Evolutionary conservation across 92 coral and sea anemone species (phyloP).

Genomic region (Bergia puertoricense): DNA sequence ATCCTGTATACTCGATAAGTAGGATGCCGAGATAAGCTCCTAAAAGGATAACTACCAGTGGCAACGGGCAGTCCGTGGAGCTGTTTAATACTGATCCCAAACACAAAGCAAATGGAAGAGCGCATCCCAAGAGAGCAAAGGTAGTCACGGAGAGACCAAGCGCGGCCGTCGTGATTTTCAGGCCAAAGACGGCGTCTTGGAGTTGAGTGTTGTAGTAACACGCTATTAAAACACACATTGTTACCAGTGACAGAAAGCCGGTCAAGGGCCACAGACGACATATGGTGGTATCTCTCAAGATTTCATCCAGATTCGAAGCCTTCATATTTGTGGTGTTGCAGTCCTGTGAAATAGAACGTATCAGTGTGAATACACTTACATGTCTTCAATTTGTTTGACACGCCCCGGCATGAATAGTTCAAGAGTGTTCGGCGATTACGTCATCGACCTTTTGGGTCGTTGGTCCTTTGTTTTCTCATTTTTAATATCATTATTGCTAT

Average conservation of each 20-base stretch:
- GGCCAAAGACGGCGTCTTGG: not conserved
- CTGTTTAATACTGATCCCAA: not conserved
- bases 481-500: no score
- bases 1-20: slow-evolving; percentile 26
- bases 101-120: not conserved
- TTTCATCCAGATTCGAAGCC: not conserved
- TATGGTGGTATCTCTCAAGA: not conserved
- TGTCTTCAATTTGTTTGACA: no score
- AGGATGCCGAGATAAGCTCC: not conserved
- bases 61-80: not conserved
- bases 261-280: slow-evolving; percentile 1
- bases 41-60: not conserved
- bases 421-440: no score
- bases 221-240: slow-evolving; percentile 12
- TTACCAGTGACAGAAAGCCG: not conserved
- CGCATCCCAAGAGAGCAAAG: slow-evolving; percentile 15
- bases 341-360: not conserved
- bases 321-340: not conserved
- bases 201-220: not conserved
- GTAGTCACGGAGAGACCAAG: slow-evolving; percentile 23
- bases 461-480: no score
- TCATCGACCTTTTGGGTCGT: no score
- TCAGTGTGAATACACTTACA: not conserved
- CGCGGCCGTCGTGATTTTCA: slow-evolving; percentile 21
- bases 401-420: no score